These are phyloP conservation scores for Unio pictorum DNA, from an alignment of 2,888 invertebrate species.

Conservation along the genomic window DNA sequence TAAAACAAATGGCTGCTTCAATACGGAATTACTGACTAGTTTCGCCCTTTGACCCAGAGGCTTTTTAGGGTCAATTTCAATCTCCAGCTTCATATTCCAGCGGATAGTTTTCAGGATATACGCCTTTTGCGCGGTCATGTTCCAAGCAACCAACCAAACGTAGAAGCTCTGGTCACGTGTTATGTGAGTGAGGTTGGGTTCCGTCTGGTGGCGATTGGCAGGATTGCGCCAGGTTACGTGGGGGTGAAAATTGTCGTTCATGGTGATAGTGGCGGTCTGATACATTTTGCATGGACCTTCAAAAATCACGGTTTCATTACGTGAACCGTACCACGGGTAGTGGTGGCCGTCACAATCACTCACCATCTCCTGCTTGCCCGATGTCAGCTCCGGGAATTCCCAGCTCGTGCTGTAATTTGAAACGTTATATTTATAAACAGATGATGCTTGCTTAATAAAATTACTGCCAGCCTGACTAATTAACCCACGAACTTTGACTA, in stretches of 20 bases:
- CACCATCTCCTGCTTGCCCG: slow-evolving; percentile 68
- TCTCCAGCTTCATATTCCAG: slow-evolving; percentile 68
- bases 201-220: slow-evolving; percentile 61
- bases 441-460: no score
- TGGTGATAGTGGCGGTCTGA: slow-evolving; percentile 64
- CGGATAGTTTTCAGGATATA: slow-evolving; percentile 66
- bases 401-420: slow-evolving; percentile 67
- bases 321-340: slow-evolving; percentile 71
- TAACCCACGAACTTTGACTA: no score
- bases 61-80: slow-evolving; percentile 64
- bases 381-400: slow-evolving; percentile 71
- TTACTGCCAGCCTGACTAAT: no score
- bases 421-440: background rate
- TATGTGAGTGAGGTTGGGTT: slow-evolving; percentile 67
- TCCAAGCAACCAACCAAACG: slow-evolving; percentile 70
- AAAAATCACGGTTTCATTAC: slow-evolving; percentile 66
- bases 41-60: slow-evolving; percentile 63
- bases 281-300: slow-evolving; percentile 64
- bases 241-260: slow-evolving; percentile 72
- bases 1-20: slow-evolving; percentile 59
- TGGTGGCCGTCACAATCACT: slow-evolving; percentile 71
- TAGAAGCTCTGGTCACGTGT: slow-evolving; percentile 70
- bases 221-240: slow-evolving; percentile 71
- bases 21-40: slow-evolving; percentile 55
- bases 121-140: slow-evolving; percentile 63